Evolutionary conservation across 2,113 vertebrate species (phyloP), one percentile per base, ranked within the genome.

Genomic region (Myotis davidii): DNA sequence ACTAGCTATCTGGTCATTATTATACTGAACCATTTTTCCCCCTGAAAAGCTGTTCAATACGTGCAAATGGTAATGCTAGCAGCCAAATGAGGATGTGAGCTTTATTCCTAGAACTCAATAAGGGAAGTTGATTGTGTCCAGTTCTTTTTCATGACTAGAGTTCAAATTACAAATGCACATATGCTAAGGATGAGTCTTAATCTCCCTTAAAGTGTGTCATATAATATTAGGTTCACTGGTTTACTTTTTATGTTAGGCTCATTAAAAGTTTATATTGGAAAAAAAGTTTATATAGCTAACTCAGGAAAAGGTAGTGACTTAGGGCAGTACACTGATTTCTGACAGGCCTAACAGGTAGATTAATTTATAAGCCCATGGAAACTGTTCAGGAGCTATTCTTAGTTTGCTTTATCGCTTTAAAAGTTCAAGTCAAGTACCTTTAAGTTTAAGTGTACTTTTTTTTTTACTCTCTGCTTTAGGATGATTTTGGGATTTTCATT

Each of bases 321-420:
- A 42, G 48, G 72, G n/a, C 13, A 50, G 20, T 74, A 23, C 6
- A 18, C 8, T 76, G 77, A 32, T 64, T 42, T 94, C n/a, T 88
- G 65, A 54, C 29, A 90, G 37, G 59, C 2, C 27, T 20, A 65
- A 32, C 25, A 83, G 16, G 67, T 77, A 54, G 34, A 37, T 85
- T 74, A 72, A 74, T 48, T 42, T 94, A n/a, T 7, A 37, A 73
- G 42, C 29, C 13, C 9, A 20, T 59, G 29, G 52, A 82, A 56
- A 52, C 52, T 12, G 14, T 89, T 85, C 12, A 52, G 72, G 54
- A 64, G 42, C 17, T 21, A 42, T 11, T 93, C 32, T 78, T 90
- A 52, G 45, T 90, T 88, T 76, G 50, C 34, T 87, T 56, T 81
- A 54, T 34, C 6, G 56, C 81, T 92, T 95, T 73, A 64, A 96